phyloP scores from a whole-genome alignment of 35 echinoderm and acorn worm species.

The Amphiura filiformis region DNA sequence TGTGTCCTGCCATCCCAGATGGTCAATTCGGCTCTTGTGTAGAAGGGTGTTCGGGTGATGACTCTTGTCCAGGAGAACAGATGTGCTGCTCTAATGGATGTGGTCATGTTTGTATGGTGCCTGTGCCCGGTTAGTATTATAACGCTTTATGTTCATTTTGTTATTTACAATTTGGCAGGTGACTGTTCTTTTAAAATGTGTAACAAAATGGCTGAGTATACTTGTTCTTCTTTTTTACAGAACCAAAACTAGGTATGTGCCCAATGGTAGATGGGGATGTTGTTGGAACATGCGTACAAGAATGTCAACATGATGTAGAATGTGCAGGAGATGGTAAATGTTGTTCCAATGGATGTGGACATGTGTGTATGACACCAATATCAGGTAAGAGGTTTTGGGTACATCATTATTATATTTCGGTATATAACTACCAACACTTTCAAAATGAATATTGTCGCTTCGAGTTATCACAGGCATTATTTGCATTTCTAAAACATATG shows the following conservation, averaged over 20 bases:
- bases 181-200: too few relatives aligned
- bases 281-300: conserved; percentile 29
- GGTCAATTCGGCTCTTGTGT: conserved; percentile 49
- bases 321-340: conserved; percentile 56
- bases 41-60: conserved; percentile 49
- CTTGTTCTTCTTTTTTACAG: too few relatives aligned
- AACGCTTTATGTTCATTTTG: too few relatives aligned
- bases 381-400: background rate
- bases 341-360: conserved; percentile 55
- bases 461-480: background rate
- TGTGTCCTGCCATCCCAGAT: conserved; percentile 12
- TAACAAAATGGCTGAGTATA: too few relatives aligned
- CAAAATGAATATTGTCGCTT: background rate
- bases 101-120: conserved; percentile 38
- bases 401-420: background rate
- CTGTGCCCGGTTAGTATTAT: conserved; percentile 32
- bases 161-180: too few relatives aligned
- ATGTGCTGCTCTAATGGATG: background rate
- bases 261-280: background rate
- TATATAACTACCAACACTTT: background rate
- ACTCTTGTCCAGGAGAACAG: conserved; percentile 15
- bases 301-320: conserved; percentile 31
- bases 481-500: background rate
- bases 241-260: background rate
- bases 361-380: conserved; percentile 19